Base-by-base conservation (phyloP, 2,797 vertebrate genomes). In the Thalassophryne amazonica region DNA sequence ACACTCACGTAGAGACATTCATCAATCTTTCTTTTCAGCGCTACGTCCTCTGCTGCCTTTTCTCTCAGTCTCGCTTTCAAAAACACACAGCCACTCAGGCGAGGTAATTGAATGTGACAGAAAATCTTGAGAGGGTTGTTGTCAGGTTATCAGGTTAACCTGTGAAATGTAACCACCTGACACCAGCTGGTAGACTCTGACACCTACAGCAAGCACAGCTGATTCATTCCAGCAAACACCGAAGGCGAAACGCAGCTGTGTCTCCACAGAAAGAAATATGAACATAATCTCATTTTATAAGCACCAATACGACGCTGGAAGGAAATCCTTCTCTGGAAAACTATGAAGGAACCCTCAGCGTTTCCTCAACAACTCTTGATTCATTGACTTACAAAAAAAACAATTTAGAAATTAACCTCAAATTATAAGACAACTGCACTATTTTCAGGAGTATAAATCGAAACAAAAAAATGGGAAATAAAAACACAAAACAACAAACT, bases 111-210 rank as follows among this genome's bases (percentile, higher is more conserved):
- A 74, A 73, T 78, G 80, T 80, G 81, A 77, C 81, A 78, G 77
- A 41, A 61, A 62, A 55, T 50, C 84, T 77, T 60, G 46, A 64
- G 80, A 74, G 81, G 68, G 67, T 75, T 69, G 70, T 66, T 74
- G 76, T 65, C 40, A 6, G 78, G 78, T 86, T 82, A 75, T 71
- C 76, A 46, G 80, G 83, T 83, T 85, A 80, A 86, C 78, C 78
- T 81, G 71, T 67, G 71, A 83, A 75, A 78, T 69, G 60, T 59
- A 77, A 81, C 75, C 68, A 65, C 59, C 71, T 80, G 76, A 77
- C 78, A 83, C 56, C 40, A 38, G 67, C 57, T 42, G 72, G 63
- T 69, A 66, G 69, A 53, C 60, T 60, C 51, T 60, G 60, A 74
- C 77, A 79, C 78, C 63, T 54, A 36, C 60, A 60, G 54, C 40